Evolutionary conservation across 2,113 vertebrate species (phyloP), one percentile per base, ranked within the genome.

Genomic region (Prolemur simus): DNA sequence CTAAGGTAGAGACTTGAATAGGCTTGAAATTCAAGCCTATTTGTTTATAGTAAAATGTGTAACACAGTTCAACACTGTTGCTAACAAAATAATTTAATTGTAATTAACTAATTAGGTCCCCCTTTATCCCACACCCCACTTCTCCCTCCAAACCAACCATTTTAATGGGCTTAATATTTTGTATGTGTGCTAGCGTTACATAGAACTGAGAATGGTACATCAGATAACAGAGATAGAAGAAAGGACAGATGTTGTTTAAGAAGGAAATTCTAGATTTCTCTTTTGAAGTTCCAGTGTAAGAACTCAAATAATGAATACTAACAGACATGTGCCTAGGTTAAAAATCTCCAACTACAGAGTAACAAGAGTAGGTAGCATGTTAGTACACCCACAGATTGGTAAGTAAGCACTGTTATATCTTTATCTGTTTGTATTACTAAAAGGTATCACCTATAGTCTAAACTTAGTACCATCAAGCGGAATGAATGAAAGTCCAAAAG

Each of bases 261-360:
- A 76, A n/a, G 56, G n/a, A 84, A 90, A 64, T 42, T 58, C 34
- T 32, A 45, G 39, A 23, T 54, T 81, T 91, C n/a, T 83, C 91
- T 85, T 94, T 32, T 73, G 42, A 71, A 74, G 66, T 81, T 77
- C 45, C 23, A 80, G 34, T 47, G 71, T 10, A 11, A 97, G 23
- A 96, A 78, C 20, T 86, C 60, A 93, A 66, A 74, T 60, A 94
- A 93, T n/a, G 21, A 27, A 92, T 11, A 52, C 56, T 84, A 95
- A 78, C 5, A 81, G 76, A 64, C 25, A 69, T 58, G 45, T 6
- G 3, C 82, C 29, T 77, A 82, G 69, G 45, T n/a, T 80, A 93
- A 85, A 94, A 54, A 63, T 23, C 68, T 80, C 39, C 63, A 76
- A 71, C 37, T 91, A n/a, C 47, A 21, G 54, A 87, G 21, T 29